phyloP scores from a whole-genome alignment of 2,888 invertebrate genomes.

The Drosophila niveifrons region DNA sequence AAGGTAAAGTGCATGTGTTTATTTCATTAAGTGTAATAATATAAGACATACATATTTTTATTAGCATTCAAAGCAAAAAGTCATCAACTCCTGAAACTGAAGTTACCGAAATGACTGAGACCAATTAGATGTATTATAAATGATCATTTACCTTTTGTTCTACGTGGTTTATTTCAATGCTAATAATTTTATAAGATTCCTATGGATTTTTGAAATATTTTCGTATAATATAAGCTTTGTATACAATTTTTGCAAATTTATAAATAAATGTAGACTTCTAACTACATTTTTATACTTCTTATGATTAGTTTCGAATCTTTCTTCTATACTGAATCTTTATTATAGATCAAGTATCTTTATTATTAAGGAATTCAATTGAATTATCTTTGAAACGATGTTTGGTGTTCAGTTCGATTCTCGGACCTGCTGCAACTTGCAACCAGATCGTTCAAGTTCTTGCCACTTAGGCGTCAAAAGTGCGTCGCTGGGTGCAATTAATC shows the following conservation, averaged over 20 bases:
- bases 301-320: too few species aligned
- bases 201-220: too few species aligned
- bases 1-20: neutral
- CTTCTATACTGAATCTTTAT: neutral
- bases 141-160: neutral
- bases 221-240: too few species aligned
- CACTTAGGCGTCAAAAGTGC: conserved; percentile 67
- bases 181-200: too few species aligned
- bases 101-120: neutral
- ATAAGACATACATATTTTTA: neutral
- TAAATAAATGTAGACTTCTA: too few species aligned
- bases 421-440: conserved; percentile 22
- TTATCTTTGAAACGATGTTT: conserved; percentile 19
- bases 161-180: too few species aligned
- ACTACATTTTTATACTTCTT: too few species aligned
- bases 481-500: conserved; percentile 68
- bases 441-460: conserved; percentile 60
- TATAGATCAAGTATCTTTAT: neutral
- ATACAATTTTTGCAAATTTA: too few species aligned
- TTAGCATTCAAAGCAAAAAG: neutral
- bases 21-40: too few species aligned
- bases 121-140: neutral
- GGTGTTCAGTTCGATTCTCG: neutral
- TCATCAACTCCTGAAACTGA: neutral
- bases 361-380: neutral